Percentiles rank a stretch among this genome's conserved stretches.
These are phyloP conservation scores for Myiozetetes cayanensis DNA, from an alignment of 2,113 vertebrate genomes.

Conservation along the genomic window DNA sequence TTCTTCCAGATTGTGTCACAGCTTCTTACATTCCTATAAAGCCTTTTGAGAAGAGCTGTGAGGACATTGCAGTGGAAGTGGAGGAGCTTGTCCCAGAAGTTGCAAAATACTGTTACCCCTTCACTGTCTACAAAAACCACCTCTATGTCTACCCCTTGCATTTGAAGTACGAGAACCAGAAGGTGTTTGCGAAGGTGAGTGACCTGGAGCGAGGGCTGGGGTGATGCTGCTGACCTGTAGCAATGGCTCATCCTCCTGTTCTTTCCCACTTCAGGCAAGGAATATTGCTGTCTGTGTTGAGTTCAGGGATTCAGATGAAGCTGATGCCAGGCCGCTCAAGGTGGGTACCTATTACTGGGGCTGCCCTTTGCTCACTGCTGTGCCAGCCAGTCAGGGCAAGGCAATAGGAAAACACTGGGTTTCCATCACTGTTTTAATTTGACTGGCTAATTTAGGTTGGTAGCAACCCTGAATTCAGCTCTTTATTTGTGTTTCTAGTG, in stretches of 20 bases:
- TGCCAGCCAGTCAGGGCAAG: neutral
- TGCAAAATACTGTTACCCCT: slow-evolving; percentile 92
- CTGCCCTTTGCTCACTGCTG: neutral
- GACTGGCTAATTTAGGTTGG: neutral
- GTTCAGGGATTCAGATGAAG: slow-evolving; percentile 93
- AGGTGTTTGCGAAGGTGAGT: slow-evolving; percentile 94
- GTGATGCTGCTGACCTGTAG: neutral
- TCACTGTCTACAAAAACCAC: slow-evolving; percentile 93
- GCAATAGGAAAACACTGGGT: neutral
- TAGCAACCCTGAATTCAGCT: neutral
- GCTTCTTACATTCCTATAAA: slow-evolving; percentile 90
- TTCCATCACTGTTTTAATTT: neutral
- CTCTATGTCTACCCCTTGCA: slow-evolving; percentile 92
- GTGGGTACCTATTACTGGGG: slow-evolving; percentile 55
- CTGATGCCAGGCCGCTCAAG: slow-evolving; percentile 80
- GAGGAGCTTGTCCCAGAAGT: slow-evolving; percentile 93
- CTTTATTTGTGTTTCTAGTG: slow-evolving; percentile 78
- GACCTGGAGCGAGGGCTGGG: neutral
- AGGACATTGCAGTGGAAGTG: slow-evolving; percentile 84
- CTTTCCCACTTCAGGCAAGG: slow-evolving; percentile 79
- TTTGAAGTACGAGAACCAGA: slow-evolving; percentile 97
- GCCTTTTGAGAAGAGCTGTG: slow-evolving; percentile 85
- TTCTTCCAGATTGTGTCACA: slow-evolving; percentile 85
- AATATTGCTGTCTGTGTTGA: slow-evolving; percentile 93
- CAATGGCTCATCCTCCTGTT: neutral